These are phyloP conservation scores for Pycnomerus fuliginosus DNA, from an alignment of 2,888 invertebrate species.

Conservation along the genomic window DNA sequence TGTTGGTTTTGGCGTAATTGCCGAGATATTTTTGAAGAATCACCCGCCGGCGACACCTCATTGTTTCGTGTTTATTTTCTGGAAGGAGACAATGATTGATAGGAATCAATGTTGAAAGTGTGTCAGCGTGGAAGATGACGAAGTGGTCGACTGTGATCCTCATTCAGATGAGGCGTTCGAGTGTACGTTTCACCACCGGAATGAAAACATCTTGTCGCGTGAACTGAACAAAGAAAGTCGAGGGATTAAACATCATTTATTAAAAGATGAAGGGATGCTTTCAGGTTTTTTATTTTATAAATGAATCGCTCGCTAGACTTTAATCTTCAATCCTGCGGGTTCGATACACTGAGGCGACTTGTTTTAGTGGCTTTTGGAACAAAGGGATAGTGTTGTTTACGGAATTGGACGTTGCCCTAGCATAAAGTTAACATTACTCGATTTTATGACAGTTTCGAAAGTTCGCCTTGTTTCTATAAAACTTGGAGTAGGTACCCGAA, in stretches of 20 bases:
- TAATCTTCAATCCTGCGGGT: no score
- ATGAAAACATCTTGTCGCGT: constrained; percentile 25
- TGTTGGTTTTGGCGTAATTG: no score
- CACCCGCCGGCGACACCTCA: no score
- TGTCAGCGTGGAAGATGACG: constrained; percentile 24
- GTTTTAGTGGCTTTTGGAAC: not conserved
- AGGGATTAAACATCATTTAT: constrained; percentile 19
- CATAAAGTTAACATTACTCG: constrained; percentile 15
- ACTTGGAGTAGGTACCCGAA: not conserved
- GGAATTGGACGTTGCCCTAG: constrained; percentile 11
- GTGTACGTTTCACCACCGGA: constrained; percentile 18
- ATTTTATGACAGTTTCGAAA: constrained; percentile 16
- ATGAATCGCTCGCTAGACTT: no score
- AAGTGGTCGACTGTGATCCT: constrained; percentile 25
- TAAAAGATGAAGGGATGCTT: no score
- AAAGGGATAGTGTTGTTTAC: constrained; percentile 15
- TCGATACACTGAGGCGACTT: no score
- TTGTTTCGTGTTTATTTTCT: no score
- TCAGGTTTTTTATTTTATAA: no score
- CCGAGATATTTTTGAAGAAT: no score
- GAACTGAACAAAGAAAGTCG: constrained; percentile 15
- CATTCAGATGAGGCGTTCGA: constrained; percentile 27
- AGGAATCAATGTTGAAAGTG: no score
- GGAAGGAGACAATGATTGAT: no score
- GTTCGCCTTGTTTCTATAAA: constrained; percentile 1